Base-by-base conservation (phyloP, 2,797 vertebrate genomes). In the Myoxocephalus aenaeus region DNA sequence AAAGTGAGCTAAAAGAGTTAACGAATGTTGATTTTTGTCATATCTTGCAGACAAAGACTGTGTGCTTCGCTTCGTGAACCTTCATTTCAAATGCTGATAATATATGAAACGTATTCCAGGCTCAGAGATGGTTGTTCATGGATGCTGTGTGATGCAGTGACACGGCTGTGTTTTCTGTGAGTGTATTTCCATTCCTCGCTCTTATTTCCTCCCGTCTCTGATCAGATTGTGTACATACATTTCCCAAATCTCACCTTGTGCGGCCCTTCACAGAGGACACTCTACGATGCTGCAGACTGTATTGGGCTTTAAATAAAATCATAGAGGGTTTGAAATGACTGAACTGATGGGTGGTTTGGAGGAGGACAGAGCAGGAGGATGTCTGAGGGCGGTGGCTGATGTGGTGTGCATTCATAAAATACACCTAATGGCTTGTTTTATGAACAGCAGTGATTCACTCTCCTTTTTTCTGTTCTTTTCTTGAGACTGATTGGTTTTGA, bases 401-500 rank as follows among this genome's bases (percentile, higher is more conserved):
- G 83, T 73, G 81, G 59, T 70, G 58, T 80, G 81, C 80, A 90
- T 92, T 91, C 81, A 86, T 83, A 86, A 59, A 91, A 92, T 85
- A 92, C 84, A 90, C 79, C 87, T 93, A 93, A 93, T 92, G 87
- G 86, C 70, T 87, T 86, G 80, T 83, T 91, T 93, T 90, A 90
- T 90, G 88, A 92, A 91, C 83, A 90, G 76, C 80, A 63, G 80
- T 80, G 80, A 90, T 90, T 87, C 81, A 87, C 92, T 81, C 79
- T 66, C 75, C 73, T 80, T 78, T 83, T 80, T 74, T 53, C 66
- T 71, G 65, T 79, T 85, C 70, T 82, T 91, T 88, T 84, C 84
- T 84, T 69, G 87, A 90, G 87, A 93, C 85, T 90, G 90, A 94
- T 93, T 91, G 89, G 88, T 92, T 94, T 90, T 90, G 92, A 94